A percentile compares a stretch with the other conserved stretches of the same genome.
phyloP scores from a whole-genome alignment of 2,113 vertebrate species.

The Onychostruthus taczanowskii region DNA sequence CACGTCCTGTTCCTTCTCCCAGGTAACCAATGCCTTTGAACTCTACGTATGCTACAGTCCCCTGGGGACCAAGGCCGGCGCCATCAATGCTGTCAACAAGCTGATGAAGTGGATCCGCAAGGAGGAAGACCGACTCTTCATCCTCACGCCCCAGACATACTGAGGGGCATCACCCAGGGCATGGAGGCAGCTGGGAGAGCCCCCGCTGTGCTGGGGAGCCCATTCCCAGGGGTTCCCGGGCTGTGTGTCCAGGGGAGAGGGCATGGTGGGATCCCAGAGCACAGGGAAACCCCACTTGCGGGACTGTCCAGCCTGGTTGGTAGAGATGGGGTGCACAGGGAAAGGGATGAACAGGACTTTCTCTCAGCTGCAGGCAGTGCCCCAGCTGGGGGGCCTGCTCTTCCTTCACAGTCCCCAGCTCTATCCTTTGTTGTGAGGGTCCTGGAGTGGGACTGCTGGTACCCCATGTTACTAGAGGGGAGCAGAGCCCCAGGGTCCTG shows the following conservation, averaged over 20 bases:
- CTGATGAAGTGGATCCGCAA: conserved; percentile 98
- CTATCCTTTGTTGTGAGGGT: neutral
- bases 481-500: neutral
- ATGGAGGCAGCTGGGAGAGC: neutral
- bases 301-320: neutral
- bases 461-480: neutral
- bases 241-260: neutral
- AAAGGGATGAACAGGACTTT: neutral
- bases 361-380: neutral
- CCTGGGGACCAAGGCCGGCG: conserved; percentile 88
- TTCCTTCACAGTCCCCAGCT: neutral
- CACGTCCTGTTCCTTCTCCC: neutral
- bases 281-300: neutral
- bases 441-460: neutral
- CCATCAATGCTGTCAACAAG: conserved; percentile 86
- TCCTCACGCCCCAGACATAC: conserved; percentile 91
- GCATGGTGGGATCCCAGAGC: neutral
- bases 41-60: conserved; percentile 97
- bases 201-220: neutral
- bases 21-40: conserved; percentile 97
- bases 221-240: neutral
- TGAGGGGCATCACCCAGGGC: conserved; percentile 66
- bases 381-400: neutral
- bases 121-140: conserved; percentile 97
- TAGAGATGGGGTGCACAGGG: neutral